A percentile compares a stretch with the other conserved stretches of the same genome.
phyloP scores from a whole-genome alignment of 2,797 vertebrate species.

The Psittacula derbiana region DNA sequence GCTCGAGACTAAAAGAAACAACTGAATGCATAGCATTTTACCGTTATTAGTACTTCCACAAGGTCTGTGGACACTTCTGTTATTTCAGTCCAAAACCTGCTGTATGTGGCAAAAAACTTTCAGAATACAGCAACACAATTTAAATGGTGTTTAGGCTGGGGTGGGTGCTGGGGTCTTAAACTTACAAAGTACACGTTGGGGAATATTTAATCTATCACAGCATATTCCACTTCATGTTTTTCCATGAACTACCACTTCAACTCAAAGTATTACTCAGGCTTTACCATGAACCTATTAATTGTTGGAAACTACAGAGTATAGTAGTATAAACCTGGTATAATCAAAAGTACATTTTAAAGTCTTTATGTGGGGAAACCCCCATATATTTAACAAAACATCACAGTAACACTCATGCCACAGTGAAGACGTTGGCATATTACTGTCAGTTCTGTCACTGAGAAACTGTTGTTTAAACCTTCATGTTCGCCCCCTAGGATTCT shows the following conservation, averaged over 20 bases:
- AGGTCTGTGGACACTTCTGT: constrained; percentile 68
- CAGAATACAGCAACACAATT: constrained; percentile 54
- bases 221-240: constrained; percentile 37
- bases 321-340: neutral
- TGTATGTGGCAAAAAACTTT: constrained; percentile 49
- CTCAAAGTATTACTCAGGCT: constrained; percentile 56
- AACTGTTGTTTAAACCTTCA: constrained; percentile 8
- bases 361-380: constrained; percentile 19
- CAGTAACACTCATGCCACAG: constrained; percentile 57
- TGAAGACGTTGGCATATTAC: constrained; percentile 51
- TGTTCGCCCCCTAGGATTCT: constrained; percentile 80
- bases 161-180: neutral
- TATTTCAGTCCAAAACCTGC: constrained; percentile 62
- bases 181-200: neutral
- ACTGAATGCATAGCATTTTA: constrained; percentile 77
- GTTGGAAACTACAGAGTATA: constrained; percentile 50
- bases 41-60: constrained; percentile 65
- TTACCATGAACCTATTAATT: constrained; percentile 45
- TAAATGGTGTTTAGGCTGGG: neutral
- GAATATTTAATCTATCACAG: constrained; percentile 36
- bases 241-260: constrained; percentile 56
- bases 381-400: constrained; percentile 44
- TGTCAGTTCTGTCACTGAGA: constrained; percentile 51
- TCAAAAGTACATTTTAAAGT: constrained; percentile 48
- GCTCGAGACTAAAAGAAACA: constrained; percentile 66